Conservation (phyloP, 2,113 vertebrate species). For the Paramisgurnus dabryanus region DNA sequence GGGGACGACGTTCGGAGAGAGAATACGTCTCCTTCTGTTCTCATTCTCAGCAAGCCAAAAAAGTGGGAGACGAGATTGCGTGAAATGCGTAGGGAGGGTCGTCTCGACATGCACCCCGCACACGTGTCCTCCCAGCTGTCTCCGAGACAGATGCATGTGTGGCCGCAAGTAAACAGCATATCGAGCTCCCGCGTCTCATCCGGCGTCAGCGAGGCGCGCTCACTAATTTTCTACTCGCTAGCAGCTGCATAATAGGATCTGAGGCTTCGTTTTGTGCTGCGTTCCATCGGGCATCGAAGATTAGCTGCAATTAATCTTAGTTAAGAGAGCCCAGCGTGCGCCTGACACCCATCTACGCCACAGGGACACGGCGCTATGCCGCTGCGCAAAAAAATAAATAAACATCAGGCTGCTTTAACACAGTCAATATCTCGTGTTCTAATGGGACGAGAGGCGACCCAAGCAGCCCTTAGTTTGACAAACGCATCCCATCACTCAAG, state of each 20-base stretch:
- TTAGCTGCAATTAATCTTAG: constrained; percentile 49
- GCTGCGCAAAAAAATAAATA: constrained; percentile 23
- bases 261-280: constrained; percentile 39
- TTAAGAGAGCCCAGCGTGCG: constrained; percentile 52
- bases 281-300: constrained; percentile 42
- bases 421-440: constrained; percentile 27
- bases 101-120: not conserved
- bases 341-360: constrained; percentile 51
- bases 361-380: constrained; percentile 7
- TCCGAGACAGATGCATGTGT: constrained; percentile 41
- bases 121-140: not conserved
- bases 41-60: not conserved
- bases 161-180: constrained; percentile 39
- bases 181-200: constrained; percentile 11
- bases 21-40: not conserved
- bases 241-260: constrained; percentile 43
- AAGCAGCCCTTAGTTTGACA: constrained; percentile 32
- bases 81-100: constrained; percentile 18
- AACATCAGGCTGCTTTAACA: constrained; percentile 12
- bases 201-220: constrained; percentile 5
- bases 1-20: not conserved
- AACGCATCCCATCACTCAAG: constrained; percentile 18
- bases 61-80: constrained; percentile 12
- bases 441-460: constrained; percentile 34
- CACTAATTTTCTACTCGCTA: constrained; percentile 24